A percentile compares a stretch with the other conserved stretches of the same genome.
Evolutionary conservation across 2,888 invertebrate genomes (phyloP).

Genomic region (Gerris lacustris): DNA sequence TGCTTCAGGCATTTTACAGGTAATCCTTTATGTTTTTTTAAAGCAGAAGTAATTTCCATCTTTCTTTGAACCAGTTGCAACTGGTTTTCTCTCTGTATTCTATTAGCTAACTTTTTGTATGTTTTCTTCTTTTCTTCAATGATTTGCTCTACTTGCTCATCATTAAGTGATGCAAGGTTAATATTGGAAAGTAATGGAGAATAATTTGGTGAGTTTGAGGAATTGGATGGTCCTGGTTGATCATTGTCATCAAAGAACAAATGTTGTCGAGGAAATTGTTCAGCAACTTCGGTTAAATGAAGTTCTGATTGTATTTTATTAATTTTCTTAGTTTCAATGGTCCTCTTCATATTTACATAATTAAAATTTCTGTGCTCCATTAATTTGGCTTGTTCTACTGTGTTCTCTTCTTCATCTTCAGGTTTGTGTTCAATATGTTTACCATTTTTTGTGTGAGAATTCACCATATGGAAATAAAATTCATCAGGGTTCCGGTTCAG

Average conservation of each 20-base stretch:
- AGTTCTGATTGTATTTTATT: constrained; percentile 61
- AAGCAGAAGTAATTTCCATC: constrained; percentile 55
- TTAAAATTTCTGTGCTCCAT: constrained; percentile 87
- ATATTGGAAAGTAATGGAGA: constrained; percentile 30
- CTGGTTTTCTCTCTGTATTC: constrained; percentile 64
- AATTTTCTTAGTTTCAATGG: constrained; percentile 66
- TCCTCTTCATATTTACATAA: constrained; percentile 75
- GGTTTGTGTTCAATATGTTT: constrained; percentile 42
- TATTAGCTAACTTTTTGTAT: constrained; percentile 61
- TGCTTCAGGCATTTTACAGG: constrained; percentile 52
- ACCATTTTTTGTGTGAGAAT: constrained; percentile 55
- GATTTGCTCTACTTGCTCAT: constrained; percentile 37
- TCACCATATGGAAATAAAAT: constrained; percentile 95
- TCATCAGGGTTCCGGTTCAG: constrained; percentile 94
- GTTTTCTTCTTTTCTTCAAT: constrained; percentile 47
- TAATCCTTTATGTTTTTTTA: constrained; percentile 49
- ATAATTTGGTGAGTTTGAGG: not conserved
- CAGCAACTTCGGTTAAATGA: constrained; percentile 66
- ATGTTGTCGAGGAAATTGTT: constrained; percentile 59
- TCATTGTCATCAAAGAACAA: constrained; percentile 62
- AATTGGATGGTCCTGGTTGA: constrained; percentile 35
- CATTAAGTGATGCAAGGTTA: constrained; percentile 47
- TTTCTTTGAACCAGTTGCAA: constrained; percentile 64
- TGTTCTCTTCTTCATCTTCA: constrained; percentile 48
- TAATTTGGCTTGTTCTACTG: constrained; percentile 69